phyloP scores from a whole-genome alignment of 2,113 vertebrate species.

The Hydrochoerus hydrochaeris region DNA sequence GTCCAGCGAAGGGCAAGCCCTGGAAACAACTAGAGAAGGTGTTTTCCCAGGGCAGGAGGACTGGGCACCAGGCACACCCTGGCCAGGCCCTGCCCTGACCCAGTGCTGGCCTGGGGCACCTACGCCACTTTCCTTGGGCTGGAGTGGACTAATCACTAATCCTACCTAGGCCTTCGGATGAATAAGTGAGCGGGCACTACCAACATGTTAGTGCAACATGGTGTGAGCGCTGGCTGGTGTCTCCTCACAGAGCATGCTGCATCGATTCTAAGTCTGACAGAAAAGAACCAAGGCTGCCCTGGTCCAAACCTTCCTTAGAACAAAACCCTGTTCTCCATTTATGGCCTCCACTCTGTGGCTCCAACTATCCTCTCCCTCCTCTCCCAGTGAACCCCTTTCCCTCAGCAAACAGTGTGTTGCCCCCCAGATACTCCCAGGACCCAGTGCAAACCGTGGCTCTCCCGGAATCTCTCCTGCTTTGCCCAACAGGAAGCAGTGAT shows the following conservation, averaged over 20 bases:
- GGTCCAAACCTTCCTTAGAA: background rate
- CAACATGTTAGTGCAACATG: accelerated
- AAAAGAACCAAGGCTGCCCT: background rate
- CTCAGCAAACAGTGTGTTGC: background rate
- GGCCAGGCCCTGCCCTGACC: background rate
- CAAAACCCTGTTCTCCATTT: background rate
- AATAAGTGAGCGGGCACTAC: background rate
- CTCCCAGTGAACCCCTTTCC: background rate
- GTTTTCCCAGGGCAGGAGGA: background rate
- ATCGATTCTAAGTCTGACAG: background rate
- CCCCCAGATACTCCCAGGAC: background rate
- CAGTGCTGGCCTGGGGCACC: background rate
- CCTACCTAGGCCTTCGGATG: background rate
- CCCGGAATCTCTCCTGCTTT: background rate
- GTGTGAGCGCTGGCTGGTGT: background rate
- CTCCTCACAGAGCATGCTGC: background rate
- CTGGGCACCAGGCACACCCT: background rate
- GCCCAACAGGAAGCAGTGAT: background rate
- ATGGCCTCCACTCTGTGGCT: background rate
- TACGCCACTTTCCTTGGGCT: background rate
- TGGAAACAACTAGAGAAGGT: background rate
- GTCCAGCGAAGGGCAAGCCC: background rate
- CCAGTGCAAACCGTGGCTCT: background rate
- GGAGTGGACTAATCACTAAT: background rate
- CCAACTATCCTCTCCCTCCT: background rate